These are phyloP conservation scores for Lepidostoma basale DNA, from an alignment of 1,140 invertebrate species.

Conservation along the genomic window DNA sequence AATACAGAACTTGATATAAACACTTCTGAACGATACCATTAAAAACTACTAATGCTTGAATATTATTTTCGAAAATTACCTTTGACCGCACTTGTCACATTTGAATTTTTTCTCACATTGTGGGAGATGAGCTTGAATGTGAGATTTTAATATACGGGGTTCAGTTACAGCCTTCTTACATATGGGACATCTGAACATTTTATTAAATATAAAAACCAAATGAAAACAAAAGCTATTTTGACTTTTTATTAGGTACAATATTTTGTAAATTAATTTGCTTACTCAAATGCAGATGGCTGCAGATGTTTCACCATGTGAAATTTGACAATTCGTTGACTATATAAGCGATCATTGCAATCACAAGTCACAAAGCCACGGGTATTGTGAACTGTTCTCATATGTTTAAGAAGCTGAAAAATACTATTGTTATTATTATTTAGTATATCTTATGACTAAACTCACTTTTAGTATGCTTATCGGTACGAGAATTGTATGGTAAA, in stretches of 20 bases:
- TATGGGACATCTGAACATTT: conserved; percentile 37
- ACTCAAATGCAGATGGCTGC: conserved; percentile 42
- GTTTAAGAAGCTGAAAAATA: conserved; percentile 39
- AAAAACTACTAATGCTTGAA: no score
- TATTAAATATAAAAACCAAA: not conserved
- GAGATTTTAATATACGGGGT: conserved; percentile 34
- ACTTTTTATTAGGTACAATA: no score
- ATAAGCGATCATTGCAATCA: conserved; percentile 34
- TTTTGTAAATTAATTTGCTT: no score
- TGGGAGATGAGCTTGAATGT: conserved; percentile 39
- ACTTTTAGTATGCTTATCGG: no score
- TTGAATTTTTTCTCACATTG: conserved; percentile 34
- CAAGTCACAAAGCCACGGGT: conserved; percentile 36
- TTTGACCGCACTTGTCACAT: conserved; percentile 38
- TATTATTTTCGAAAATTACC: no score
- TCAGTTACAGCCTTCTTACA: conserved; percentile 41
- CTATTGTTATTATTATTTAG: not conserved
- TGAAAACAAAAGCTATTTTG: no score
- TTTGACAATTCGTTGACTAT: conserved; percentile 31
- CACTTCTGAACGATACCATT: conserved; percentile 4
- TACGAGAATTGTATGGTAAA: no score
- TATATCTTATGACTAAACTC: no score
- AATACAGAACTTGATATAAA: not conserved
- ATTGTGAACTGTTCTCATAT: conserved; percentile 22
- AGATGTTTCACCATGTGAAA: conserved; percentile 40